A percentile compares a stretch with the other conserved stretches of the same genome.
Conservation (phyloP, 2,888 invertebrate species). For the Trichopoda pennipes region DNA sequence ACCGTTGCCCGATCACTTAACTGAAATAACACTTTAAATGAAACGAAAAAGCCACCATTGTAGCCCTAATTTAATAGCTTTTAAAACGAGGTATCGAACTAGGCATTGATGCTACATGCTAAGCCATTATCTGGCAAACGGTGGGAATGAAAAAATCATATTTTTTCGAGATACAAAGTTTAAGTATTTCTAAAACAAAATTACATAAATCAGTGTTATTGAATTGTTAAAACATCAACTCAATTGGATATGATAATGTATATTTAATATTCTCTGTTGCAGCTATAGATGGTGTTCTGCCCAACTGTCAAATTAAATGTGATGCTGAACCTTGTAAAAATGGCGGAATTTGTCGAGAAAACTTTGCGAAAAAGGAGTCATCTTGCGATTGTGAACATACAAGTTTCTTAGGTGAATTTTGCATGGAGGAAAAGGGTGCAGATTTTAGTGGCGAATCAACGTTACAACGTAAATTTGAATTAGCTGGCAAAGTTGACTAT, state of each 20-base stretch:
- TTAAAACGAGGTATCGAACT: too few relatives aligned
- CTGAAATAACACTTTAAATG: too few relatives aligned
- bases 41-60: too few relatives aligned
- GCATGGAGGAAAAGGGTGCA: constrained; percentile 94
- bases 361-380: constrained; percentile 92
- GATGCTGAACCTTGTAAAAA: constrained; percentile 93
- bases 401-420: constrained; percentile 93
- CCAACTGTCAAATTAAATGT: constrained; percentile 94
- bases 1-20: too few relatives aligned
- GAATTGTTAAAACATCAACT: too few relatives aligned
- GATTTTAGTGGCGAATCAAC: constrained; percentile 94
- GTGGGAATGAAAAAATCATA: too few relatives aligned
- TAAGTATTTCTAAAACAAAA: too few relatives aligned
- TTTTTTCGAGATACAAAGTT: too few relatives aligned
- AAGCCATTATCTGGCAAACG: too few relatives aligned
- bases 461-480: constrained; percentile 88
- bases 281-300: constrained; percentile 86
- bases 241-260: neutral
- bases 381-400: constrained; percentile 94
- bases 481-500: constrained; percentile 85
- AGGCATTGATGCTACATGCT: too few relatives aligned
- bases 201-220: too few relatives aligned
- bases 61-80: too few relatives aligned
- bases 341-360: constrained; percentile 92
- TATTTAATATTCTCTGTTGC: constrained; percentile 50